Evolutionary conservation across 2,113 vertebrate species (phyloP).

Genomic region (Vulpes lagopus): DNA sequence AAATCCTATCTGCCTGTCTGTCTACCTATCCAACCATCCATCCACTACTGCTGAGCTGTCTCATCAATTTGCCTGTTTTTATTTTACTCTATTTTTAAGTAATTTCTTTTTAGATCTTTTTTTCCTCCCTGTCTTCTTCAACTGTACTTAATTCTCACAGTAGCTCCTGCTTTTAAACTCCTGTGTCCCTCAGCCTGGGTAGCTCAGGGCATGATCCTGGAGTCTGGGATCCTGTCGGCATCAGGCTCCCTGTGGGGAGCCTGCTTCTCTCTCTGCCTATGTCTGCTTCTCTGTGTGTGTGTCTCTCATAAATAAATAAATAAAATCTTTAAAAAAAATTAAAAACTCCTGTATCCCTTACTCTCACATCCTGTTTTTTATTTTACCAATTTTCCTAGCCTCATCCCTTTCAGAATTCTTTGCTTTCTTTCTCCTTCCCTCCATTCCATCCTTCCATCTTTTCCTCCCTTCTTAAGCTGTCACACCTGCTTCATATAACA

Average conservation of each 20-base stretch:
- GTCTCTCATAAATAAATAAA: too few species aligned
- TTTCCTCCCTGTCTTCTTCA: not conserved
- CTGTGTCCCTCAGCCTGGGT: not conserved
- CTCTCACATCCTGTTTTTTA: not conserved
- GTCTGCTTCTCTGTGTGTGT: too few species aligned
- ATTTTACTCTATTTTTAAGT: slow-evolving; percentile 21
- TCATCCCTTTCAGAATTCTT: not conserved
- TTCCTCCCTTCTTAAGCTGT: not conserved
- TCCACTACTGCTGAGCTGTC: not conserved
- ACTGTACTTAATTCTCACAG: not conserved
- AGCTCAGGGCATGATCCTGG: too few species aligned
- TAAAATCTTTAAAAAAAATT: too few species aligned
- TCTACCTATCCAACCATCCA: not conserved
- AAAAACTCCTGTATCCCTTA: not conserved
- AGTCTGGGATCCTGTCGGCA: too few species aligned
- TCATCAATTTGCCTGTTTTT: not conserved
- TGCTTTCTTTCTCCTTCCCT: not conserved
- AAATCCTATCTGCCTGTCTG: not conserved
- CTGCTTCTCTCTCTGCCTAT: too few species aligned
- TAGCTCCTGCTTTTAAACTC: not conserved
- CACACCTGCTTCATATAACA: not conserved
- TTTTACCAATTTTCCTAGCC: not conserved
- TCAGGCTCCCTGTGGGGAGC: too few species aligned
- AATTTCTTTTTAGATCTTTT: not conserved
- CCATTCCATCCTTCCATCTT: not conserved